Evolutionary conservation across 2,113 vertebrate genomes (phyloP).

Genomic region (Poecile atricapillus): DNA sequence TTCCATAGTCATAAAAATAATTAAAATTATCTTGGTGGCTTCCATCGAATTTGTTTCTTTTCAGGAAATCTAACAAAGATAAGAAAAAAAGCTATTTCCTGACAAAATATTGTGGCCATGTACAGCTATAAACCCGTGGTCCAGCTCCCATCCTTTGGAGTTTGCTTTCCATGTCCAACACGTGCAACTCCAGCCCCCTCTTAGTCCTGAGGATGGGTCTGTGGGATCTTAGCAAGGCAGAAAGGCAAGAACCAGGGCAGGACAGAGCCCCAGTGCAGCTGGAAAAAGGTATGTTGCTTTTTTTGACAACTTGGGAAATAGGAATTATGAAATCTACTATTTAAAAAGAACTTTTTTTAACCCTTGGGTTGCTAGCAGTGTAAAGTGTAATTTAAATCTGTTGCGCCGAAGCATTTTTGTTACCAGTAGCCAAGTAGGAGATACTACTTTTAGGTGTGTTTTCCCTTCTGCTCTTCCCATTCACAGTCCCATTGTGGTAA

Average conservation of each 20-base stretch:
- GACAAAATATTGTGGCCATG: not conserved
- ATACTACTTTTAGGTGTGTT: conserved; percentile 63
- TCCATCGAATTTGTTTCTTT: not conserved
- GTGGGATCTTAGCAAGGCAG: not conserved
- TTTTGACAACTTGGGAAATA: conserved; percentile 4
- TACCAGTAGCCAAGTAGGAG: conserved; percentile 26
- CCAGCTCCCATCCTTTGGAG: not conserved
- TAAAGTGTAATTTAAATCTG: conserved; percentile 54
- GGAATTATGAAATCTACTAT: conserved; percentile 13
- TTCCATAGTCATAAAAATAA: not conserved
- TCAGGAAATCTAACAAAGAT: not conserved
- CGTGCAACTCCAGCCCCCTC: not conserved
- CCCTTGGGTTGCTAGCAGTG: conserved; percentile 54
- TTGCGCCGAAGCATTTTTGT: conserved; percentile 45
- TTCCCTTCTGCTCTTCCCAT: conserved; percentile 52
- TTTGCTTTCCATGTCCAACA: not conserved
- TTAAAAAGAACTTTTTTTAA: conserved; percentile 23
- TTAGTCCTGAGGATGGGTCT: not conserved
- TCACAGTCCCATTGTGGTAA: conserved; percentile 31
- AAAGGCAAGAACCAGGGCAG: not conserved
- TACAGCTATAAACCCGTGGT: not conserved
- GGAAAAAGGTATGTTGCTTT: not conserved
- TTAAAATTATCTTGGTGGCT: not conserved
- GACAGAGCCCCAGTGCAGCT: conserved; percentile 33
- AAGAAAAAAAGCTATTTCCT: not conserved